A percentile compares a stretch with the other conserved stretches of the same genome.
Evolutionary conservation across 2,113 vertebrate species (phyloP).

Genomic region (Enhydra lutris): DNA sequence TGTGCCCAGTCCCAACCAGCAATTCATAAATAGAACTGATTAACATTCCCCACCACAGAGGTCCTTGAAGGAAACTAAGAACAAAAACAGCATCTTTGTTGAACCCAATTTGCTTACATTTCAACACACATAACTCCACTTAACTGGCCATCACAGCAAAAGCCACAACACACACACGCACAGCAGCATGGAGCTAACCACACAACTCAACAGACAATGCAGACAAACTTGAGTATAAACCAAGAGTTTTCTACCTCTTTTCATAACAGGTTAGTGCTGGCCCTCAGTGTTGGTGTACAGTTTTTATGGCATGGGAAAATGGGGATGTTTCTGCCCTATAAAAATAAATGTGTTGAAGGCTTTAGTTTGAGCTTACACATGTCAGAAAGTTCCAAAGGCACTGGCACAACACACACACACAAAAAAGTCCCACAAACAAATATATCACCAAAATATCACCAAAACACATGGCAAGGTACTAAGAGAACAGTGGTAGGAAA

Average conservation of each 20-base stretch:
- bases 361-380: conserved; percentile 83
- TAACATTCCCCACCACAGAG: conserved; percentile 24
- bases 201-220: conserved; percentile 83
- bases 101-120: conserved; percentile 75
- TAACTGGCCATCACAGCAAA: conserved; percentile 82
- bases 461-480: conserved; percentile 67
- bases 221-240: conserved; percentile 85
- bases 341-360: conserved; percentile 89
- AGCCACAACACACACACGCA: conserved; percentile 78
- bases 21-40: not conserved
- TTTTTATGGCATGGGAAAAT: conserved; percentile 91
- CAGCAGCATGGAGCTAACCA: conserved; percentile 75
- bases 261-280: conserved; percentile 90
- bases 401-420: conserved; percentile 68
- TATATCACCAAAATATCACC: conserved; percentile 67
- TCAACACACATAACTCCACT: conserved; percentile 79
- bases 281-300: conserved; percentile 89
- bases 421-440: conserved; percentile 69
- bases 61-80: conserved; percentile 67
- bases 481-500: conserved; percentile 67
- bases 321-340: conserved; percentile 88
- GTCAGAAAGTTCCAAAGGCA: conserved; percentile 77
- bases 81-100: conserved; percentile 81
- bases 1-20: not conserved
- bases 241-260: conserved; percentile 90